These are phyloP conservation scores for Crocuta crocuta DNA, from an alignment of 2,113 vertebrate genomes.

Conservation along the genomic window DNA sequence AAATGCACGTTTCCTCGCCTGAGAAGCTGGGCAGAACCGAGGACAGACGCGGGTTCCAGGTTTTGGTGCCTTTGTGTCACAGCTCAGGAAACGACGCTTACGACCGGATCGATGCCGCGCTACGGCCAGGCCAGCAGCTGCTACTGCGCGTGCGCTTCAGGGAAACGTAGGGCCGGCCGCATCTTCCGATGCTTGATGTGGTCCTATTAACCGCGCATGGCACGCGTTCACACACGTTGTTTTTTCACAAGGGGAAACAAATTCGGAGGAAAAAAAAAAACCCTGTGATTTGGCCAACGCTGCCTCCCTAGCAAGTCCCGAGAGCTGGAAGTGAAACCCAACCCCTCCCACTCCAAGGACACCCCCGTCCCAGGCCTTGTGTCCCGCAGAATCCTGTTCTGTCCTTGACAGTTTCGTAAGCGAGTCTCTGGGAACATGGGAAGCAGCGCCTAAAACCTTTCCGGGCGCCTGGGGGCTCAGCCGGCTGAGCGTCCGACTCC, in stretches of 20 bases:
- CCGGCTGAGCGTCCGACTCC: too few species aligned
- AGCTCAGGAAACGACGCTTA: neutral
- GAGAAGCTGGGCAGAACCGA: neutral
- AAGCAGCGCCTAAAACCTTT: neutral
- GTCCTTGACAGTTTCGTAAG: neutral
- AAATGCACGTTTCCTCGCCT: neutral
- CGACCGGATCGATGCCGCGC: accelerated
- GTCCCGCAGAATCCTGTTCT: neutral
- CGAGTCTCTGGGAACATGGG: neutral
- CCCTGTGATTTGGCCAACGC: neutral
- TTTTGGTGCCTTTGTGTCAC: neutral
- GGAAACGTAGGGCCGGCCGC: accelerated
- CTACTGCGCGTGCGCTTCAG: neutral
- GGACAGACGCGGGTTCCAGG: neutral
- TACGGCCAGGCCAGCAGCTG: accelerated
- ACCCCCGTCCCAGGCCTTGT: neutral
- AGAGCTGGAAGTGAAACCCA: neutral
- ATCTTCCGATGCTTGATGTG: too few species aligned
- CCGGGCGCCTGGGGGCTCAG: too few species aligned
- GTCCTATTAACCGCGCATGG: neutral
- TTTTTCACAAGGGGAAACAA: neutral
- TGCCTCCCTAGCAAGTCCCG: neutral
- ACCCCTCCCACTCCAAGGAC: neutral
- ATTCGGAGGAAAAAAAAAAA: neutral
- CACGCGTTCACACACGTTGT: neutral